Conservation (phyloP, 2,113 vertebrate genomes). For the Perca flavescens region DNA sequence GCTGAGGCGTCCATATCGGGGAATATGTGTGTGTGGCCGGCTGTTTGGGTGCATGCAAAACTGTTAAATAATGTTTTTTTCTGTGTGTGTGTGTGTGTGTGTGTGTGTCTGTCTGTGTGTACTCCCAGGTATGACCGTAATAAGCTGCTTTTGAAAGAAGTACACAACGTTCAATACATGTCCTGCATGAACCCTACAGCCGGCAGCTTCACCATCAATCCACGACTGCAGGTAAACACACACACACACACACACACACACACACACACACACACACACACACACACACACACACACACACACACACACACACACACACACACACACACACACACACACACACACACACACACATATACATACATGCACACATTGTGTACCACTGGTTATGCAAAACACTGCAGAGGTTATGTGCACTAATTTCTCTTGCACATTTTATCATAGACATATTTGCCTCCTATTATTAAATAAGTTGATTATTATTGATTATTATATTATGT, state of each 20-base stretch:
- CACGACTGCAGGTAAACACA: constrained; percentile 91
- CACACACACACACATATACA: constrained; percentile 8
- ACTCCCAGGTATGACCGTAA: constrained; percentile 92
- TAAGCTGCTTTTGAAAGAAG: constrained; percentile 93
- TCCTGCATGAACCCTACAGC: constrained; percentile 97
- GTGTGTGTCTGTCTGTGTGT: constrained; percentile 52
- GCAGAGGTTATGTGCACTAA: no score
- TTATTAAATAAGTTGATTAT: no score
- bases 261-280: constrained; percentile 43
- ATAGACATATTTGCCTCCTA: no score
- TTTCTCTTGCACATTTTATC: no score
- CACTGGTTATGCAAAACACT: no score
- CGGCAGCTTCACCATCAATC: constrained; percentile 97
- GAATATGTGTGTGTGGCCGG: constrained; percentile 4
- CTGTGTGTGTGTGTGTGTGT: constrained; percentile 10
- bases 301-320: constrained; percentile 18
- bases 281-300: no score
- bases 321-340: constrained; percentile 42
- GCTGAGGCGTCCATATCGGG: constrained; percentile 44
- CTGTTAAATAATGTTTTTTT: constrained; percentile 47
- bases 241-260: constrained; percentile 42
- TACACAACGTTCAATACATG: constrained; percentile 93
- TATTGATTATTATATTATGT: no score
- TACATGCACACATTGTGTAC: no score
- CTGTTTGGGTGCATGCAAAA: constrained; percentile 16